Evolutionary conservation across 2,888 invertebrate genomes (phyloP).

Genomic region (Andrena trimmerana): DNA sequence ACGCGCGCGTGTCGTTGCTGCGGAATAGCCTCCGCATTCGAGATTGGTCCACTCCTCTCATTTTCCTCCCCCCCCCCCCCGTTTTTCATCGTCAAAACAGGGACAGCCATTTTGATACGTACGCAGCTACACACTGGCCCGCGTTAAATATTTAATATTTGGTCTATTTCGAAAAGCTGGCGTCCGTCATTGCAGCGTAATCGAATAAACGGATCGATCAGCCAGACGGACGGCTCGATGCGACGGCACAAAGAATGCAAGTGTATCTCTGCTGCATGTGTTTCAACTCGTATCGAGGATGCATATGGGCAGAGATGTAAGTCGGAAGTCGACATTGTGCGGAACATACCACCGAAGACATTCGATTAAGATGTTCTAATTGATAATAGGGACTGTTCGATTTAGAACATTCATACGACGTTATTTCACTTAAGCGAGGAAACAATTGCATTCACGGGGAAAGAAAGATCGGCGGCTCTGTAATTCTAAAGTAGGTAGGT

Average conservation of each 20-base stretch:
- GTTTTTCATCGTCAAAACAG: neutral
- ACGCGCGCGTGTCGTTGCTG: neutral
- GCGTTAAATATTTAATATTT: conserved; percentile 64
- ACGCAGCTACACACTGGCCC: neutral
- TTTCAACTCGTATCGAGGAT: conserved; percentile 36
- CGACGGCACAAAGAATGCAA: conserved; percentile 43
- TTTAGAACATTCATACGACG: neutral
- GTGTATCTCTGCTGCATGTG: conserved; percentile 28
- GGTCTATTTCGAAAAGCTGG: conserved; percentile 50
- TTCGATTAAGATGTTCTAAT: conserved; percentile 48
- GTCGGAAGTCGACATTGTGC: conserved; percentile 7
- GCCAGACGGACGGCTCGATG: conserved; percentile 40
- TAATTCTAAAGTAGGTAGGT: neutral
- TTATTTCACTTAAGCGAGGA: neutral
- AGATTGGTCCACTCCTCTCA: conserved; percentile 23
- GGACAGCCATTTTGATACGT: conserved; percentile 27
- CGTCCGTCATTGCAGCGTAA: conserved; percentile 66
- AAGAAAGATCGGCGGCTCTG: neutral
- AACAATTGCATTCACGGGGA: neutral
- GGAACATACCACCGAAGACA: conserved; percentile 21
- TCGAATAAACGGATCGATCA: conserved; percentile 68
- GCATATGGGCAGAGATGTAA: conserved; percentile 3
- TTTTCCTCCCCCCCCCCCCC: conserved; percentile 6
- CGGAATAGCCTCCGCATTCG: conserved; percentile 3
- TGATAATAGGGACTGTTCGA: conserved; percentile 19